A percentile compares a stretch with the other conserved stretches of the same genome.
Conservation (phyloP, 2,113 vertebrate species). For the Gallinago media region DNA sequence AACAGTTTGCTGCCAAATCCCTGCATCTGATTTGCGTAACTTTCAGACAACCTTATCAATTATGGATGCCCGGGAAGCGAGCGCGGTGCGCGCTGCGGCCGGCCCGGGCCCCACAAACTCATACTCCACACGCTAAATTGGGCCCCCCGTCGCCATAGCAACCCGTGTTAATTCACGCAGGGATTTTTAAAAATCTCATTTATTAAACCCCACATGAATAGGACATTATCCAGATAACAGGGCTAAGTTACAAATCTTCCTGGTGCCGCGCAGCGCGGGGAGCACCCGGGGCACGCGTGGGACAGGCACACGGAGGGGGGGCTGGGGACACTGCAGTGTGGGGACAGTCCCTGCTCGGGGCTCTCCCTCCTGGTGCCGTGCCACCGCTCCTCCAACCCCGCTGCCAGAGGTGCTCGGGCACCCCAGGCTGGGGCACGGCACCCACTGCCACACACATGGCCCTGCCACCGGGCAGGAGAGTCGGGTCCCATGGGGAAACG, state of each 20-base stretch:
- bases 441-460: fast-evolving
- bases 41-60: conserved; percentile 75
- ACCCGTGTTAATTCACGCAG: conserved; percentile 62
- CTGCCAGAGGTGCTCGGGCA: background rate
- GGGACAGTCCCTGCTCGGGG: background rate
- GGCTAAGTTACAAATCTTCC: conserved; percentile 47
- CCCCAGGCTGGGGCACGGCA: fast-evolving
- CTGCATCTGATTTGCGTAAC: conserved; percentile 63
- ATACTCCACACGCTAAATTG: background rate
- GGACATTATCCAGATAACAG: conserved; percentile 52
- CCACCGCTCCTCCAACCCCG: fast-evolving
- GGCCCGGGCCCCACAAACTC: conserved; percentile 45
- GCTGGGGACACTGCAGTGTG: fast-evolving
- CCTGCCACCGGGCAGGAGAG: fast-evolving
- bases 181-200: conserved; percentile 62
- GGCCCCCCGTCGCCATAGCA: conserved; percentile 59
- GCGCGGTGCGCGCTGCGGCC: background rate
- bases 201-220: conserved; percentile 56
- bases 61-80: conserved; percentile 58
- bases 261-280: background rate
- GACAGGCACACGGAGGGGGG: background rate
- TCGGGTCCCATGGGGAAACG: fast-evolving
- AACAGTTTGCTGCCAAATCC: conserved; percentile 59
- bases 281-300: background rate
- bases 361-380: fast-evolving